Base-by-base conservation (phyloP, 2,113 vertebrate species). In the Tichodroma muraria region DNA sequence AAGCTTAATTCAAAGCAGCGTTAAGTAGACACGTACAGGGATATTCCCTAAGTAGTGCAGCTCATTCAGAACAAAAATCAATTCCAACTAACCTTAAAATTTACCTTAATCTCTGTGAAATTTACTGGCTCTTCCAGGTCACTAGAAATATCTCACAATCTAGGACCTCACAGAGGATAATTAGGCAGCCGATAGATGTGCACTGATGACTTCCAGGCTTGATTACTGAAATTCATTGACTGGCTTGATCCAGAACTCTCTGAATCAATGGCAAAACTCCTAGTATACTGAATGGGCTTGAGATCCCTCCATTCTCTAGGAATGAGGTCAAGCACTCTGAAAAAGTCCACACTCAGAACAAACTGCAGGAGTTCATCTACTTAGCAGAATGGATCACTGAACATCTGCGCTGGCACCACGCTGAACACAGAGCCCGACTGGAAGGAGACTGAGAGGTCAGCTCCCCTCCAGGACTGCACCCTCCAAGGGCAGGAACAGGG, bases 81-180 rank as follows among this genome's bases (percentile, higher is more conserved):
- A 50, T 94, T 96, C 82, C 72, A 90, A 92, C 88, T 94, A 96
- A 96, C 90, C 85, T 96, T 76, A 96, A 96, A 76, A 90, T 94
- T 96, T 97, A 92, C 89, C 94, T 94, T 94, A 90, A 89, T 88
- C 70, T 96, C 86, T 91, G 93, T 95, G 90, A 96, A 95, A 96
- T 95, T 94, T 95, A 96, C 88, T 96, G 91, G 86, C 90, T 97
- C 88, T 93, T 97, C 95, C 95, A 96, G 92, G 94, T 87, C 92
- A 90, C 84, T 90, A 95, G 93, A 91, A 95, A 93, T 94, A 87
- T 80, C 82, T 95, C 95, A 92, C 70, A 88, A 83, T 92, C 72
- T 96, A 95, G 80, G 90, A 95, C 92, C 76, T 87, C 92, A 93
- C 75, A 92, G 88, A 93, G 78, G 89, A 76, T 64, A 92, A 90